Evolutionary conservation across 2,113 vertebrate species (phyloP), one percentile per base, ranked within the genome.

Genomic region (Apteryx mantelli): DNA sequence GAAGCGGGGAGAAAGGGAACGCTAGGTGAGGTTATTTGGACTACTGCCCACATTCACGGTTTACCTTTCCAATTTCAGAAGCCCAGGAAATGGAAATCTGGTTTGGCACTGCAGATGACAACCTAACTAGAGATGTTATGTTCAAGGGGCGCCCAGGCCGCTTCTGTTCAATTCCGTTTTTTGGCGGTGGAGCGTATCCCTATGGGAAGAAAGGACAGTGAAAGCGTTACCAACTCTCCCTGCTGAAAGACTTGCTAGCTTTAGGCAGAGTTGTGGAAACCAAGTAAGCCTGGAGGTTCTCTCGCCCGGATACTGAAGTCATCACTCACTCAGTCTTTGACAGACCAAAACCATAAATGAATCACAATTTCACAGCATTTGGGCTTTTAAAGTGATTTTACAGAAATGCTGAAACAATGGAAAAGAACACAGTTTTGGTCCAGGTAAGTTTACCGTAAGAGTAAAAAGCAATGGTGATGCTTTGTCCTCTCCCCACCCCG

Each of bases 31-130:
- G 13, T 44, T 70, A 44, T 60, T 76, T 13, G n/a, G 13, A 28
- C 11, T 8, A 8, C 48, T 75, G 44, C 9, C 25, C 5, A 19
- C 26, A 25, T 34, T 24, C 63, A 48, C 11, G 63, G 42, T 82
- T 98, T 97, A 99, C 99, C 98, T 99, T 99, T 95, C 99, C 99
- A 74, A 99, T 99, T 98, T 99, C 99, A 92, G 99, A 99, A 56
- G 99, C 98, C 99, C 99, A 99, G 1, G 99, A 99, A 86, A 99
- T 99, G 30, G 99, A 99, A 89, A 99, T 99, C 98, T 99, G 99
- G 95, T 99, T 99, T 97, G 99, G 99, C 88, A 99, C 99, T 17
- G 99, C 99, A 48, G 99, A 99, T 0, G 99, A 99, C 63, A 99
- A 97, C 76, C 99, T 98, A 79, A 99, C 99, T n/a, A 99, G 97